A percentile compares a stretch with the other conserved stretches of the same genome.
Evolutionary conservation across 2,113 vertebrate genomes (phyloP).

Genomic region (Entelurus aequoreus): DNA sequence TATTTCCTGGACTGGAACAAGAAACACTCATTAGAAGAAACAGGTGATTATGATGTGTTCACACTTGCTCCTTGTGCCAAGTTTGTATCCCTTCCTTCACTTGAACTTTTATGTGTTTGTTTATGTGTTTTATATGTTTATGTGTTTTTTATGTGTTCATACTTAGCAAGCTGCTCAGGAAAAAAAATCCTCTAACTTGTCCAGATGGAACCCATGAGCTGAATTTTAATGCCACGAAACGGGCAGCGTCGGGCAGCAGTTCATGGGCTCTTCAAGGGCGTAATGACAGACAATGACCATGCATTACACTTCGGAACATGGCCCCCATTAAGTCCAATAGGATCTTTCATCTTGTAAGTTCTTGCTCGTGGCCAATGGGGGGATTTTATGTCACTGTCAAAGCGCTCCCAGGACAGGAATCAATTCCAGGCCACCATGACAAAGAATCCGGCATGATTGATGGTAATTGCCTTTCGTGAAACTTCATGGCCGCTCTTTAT

Average conservation of each 20-base stretch:
- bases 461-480: conserved; percentile 67
- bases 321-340: conserved; percentile 53
- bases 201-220: conserved; percentile 45
- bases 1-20: conserved; percentile 28
- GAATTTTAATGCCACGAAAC: conserved; percentile 56
- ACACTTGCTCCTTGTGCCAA: conserved; percentile 11
- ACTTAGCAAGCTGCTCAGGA: neutral
- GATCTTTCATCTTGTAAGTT: conserved; percentile 59
- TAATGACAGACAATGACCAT: conserved; percentile 67
- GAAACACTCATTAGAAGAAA: conserved; percentile 32
- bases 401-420: conserved; percentile 45
- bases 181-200: conserved; percentile 34
- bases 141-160: neutral
- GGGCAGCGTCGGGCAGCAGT: conserved; percentile 55
- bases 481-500: conserved; percentile 42
- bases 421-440: conserved; percentile 67
- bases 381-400: conserved; percentile 61
- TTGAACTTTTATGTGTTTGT: neutral
- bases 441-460: conserved; percentile 65
- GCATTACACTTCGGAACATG: conserved; percentile 60
- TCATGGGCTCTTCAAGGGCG: conserved; percentile 71
- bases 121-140: neutral
- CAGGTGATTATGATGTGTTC: conserved; percentile 34
- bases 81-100: neutral
- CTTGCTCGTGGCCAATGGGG: conserved; percentile 39